Conservation (phyloP, 2,888 invertebrate species). For the Catocala sponsa region DNA sequence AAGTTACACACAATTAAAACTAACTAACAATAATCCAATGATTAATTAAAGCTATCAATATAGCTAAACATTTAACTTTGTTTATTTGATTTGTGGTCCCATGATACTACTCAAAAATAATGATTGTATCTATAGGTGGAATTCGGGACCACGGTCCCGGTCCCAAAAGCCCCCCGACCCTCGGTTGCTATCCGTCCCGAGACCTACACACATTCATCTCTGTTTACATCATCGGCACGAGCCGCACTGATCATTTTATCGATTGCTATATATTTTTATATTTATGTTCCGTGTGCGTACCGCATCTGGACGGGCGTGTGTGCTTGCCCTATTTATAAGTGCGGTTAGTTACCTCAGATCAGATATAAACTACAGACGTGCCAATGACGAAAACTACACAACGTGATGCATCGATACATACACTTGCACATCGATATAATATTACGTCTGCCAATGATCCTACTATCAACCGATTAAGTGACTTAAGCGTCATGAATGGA, state of each 20-base stretch:
- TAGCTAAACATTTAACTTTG: too few relatives aligned
- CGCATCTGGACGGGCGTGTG: conserved; percentile 71
- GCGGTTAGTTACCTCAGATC: conserved; percentile 69
- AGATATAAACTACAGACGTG: conserved; percentile 55
- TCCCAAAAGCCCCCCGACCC: too few relatives aligned
- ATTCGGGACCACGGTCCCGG: too few relatives aligned
- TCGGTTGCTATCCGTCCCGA: conserved; percentile 31
- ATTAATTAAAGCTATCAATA: too few relatives aligned
- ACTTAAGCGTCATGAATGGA: conserved; percentile 37
- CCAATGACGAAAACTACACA: conserved; percentile 48
- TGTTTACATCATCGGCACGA: conserved; percentile 70
- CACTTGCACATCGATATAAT: conserved; percentile 26
- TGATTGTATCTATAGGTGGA: too few relatives aligned
- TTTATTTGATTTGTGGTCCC: too few relatives aligned
- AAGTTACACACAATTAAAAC: too few relatives aligned
- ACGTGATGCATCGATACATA: conserved; percentile 29
- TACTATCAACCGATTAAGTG: conserved; percentile 27
- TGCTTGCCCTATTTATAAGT: conserved; percentile 77
- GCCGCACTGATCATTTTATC: conserved; percentile 72
- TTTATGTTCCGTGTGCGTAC: conserved; percentile 63
- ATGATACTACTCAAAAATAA: too few relatives aligned
- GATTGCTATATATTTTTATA: conserved; percentile 71
- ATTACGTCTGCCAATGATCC: conserved; percentile 52
- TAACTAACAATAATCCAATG: too few relatives aligned
- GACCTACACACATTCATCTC: conserved; percentile 52